Base-by-base conservation (phyloP, 2,888 invertebrate species). In the Dusona sp. region DNA sequence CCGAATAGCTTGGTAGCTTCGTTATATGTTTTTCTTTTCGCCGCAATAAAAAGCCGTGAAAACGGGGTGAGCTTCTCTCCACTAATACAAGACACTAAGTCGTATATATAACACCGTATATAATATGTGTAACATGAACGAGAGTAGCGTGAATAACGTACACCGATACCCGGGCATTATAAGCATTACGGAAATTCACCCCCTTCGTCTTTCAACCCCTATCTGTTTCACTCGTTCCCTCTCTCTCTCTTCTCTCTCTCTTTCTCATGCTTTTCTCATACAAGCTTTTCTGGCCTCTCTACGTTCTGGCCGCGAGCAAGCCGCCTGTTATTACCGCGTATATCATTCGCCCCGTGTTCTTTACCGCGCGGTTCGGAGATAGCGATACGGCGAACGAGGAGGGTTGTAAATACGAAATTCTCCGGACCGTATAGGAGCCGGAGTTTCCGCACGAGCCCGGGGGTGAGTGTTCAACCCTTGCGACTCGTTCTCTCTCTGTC, bases 321-420 rank as follows among this genome's bases (percentile, higher is more conserved):
- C 89, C 89, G 89, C 90, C 92, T 92, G 92, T 92, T 92, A 92
- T 92, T 92, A 92, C 92, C 89, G 88, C 92, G 91, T 92, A 92
- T 92, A 92, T 92, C 92, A 92, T 92, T 92, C 91, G 84, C 79
- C 88, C 90, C 89, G 90, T 91, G 90, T 91, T 92, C 91, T 91
- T 89, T 89, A 88, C 87, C 87, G 87, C 88, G 88, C 87, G 88
- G 85, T 88, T n/a, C 84, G 86, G 84, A 88, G 89, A 88, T 88
- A 88, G 88, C 88, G 85, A 85, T 81, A 87, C 86, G 87, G 83
- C 70, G 54, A 88, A 88, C 85, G 89, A 89, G 89, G 88, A 89
- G 89, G 90, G 90, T 90, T 91, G 90, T 91, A 92, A 91, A 91
- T 91, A 91, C 90, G 90, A 90, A 90, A 91, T 91, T 91, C 89